A percentile compares a stretch with the other conserved stretches of the same genome.
Evolutionary conservation across 2,888 invertebrate genomes (phyloP).

Genomic region (Morinoia aosen): DNA sequence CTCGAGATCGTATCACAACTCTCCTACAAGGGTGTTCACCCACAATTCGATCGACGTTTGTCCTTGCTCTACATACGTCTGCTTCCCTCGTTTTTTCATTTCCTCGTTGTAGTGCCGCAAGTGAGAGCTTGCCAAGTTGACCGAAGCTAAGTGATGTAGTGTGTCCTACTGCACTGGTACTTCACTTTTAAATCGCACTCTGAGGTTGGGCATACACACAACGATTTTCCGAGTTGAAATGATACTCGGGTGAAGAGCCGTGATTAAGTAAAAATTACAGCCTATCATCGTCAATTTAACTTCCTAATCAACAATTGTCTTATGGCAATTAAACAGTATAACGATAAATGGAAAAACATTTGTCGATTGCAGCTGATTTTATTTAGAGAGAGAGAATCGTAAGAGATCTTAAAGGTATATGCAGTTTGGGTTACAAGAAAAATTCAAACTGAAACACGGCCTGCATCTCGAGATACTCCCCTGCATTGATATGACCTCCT

Average conservation of each 20-base stretch:
- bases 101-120: background rate
- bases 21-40: background rate
- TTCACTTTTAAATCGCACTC: background rate
- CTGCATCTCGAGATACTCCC: background rate
- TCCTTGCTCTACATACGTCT: background rate
- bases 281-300: too few relatives aligned
- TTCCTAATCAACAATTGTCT: too few relatives aligned
- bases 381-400: background rate
- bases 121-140: background rate
- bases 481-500: background rate
- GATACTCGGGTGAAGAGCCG: too few relatives aligned
- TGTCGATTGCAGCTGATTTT: too few relatives aligned
- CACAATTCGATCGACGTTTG: background rate
- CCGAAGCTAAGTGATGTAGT: background rate
- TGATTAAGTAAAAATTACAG: too few relatives aligned
- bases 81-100: background rate
- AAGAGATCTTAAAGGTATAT: background rate
- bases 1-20: background rate
- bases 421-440: background rate
- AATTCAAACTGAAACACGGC: background rate
- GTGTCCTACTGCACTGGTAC: background rate
- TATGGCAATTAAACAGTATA: too few relatives aligned
- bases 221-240: background rate
- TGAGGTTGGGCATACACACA: background rate
- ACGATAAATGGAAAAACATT: too few relatives aligned